A percentile compares a stretch with the other conserved stretches of the same genome.
Conservation (phyloP, 2,888 invertebrate species). For the Caenorhabditis wallacei region DNA sequence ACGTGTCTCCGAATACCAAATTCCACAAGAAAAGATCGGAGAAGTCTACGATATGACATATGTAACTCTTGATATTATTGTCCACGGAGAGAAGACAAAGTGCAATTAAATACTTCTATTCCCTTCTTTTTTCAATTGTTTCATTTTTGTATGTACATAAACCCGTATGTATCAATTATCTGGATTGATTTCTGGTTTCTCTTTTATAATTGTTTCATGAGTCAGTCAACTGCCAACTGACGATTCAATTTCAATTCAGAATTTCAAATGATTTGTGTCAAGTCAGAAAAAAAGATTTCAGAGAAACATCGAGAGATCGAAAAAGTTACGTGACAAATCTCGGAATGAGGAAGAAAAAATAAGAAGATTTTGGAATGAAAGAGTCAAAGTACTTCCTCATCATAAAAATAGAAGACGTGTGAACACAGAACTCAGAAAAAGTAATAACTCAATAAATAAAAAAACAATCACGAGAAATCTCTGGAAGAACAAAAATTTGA, state of each 20-base stretch:
- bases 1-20: constrained; percentile 65
- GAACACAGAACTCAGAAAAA: not conserved
- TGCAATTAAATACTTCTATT: constrained; percentile 50
- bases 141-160: constrained; percentile 38
- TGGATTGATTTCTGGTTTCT: constrained; percentile 21
- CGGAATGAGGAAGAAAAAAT: not conserved
- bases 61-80: constrained; percentile 68
- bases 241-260: not conserved
- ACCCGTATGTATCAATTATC: constrained; percentile 40
- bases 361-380: not conserved
- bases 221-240: constrained; percentile 11
- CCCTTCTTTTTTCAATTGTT: constrained; percentile 1
- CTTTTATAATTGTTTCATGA: not conserved
- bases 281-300: constrained; percentile 10
- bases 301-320: constrained; percentile 23
- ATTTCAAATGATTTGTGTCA: not conserved
- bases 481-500: too few species aligned
- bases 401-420: not conserved
- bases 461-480: too few species aligned
- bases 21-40: constrained; percentile 69
- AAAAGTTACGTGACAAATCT: constrained; percentile 17
- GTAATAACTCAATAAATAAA: not conserved
- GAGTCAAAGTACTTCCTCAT: not conserved
- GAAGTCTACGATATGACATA: constrained; percentile 73
- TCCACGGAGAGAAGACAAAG: constrained; percentile 67